Evolutionary conservation across 2,113 vertebrate species (phyloP), one percentile per base, ranked within the genome.

Genomic region (Pelecanus crispus): DNA sequence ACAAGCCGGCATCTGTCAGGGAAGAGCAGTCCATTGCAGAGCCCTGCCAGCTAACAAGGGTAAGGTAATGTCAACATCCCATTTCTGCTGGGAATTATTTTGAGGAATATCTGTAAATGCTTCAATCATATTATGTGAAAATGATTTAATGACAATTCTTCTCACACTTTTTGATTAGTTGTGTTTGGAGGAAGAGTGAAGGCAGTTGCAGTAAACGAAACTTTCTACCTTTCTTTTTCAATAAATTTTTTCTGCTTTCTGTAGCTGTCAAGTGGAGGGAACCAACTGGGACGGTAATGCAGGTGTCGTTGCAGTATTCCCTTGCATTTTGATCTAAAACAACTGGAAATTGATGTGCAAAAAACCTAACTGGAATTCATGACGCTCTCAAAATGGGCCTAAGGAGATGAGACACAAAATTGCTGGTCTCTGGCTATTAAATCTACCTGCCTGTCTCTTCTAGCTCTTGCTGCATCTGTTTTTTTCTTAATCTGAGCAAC

Each of bases 11-110:
- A 91, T 98, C 98, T 49, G 97, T 96, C 81, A 94, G 92, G 49
- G 98, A 98, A 90, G 98, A 99, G 79, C 98, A 98, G 92, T 97
- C 98, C 62, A 86, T 88, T 94, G 97, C 98, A 4, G 99, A 98
- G 86, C 97, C 98, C 94, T 98, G 98, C 98, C 98, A 98, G 74
- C 97, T 98, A 92, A 98, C 98, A 88, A 98, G 98, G 99, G 99
- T 99, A 99, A 99, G 98, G 92, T 79, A 67, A 74, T 94, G 90
- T 87, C 66, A 86, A 88, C 65, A 81, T 80, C 65, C 81, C 65
- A 2, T 77, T 94, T 95, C 85, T 93, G 84, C 6, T 59, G 81
- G 81, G 58, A 91, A 34, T 25, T 56, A 17, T 19, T 96, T 56
- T 15, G 36, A 90, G 67, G 50, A 86, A 47, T 91, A 63, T 42